A percentile compares a stretch with the other conserved stretches of the same genome.
phyloP scores from a whole-genome alignment of 2,797 vertebrate genomes.

The Gallirallus australis region DNA sequence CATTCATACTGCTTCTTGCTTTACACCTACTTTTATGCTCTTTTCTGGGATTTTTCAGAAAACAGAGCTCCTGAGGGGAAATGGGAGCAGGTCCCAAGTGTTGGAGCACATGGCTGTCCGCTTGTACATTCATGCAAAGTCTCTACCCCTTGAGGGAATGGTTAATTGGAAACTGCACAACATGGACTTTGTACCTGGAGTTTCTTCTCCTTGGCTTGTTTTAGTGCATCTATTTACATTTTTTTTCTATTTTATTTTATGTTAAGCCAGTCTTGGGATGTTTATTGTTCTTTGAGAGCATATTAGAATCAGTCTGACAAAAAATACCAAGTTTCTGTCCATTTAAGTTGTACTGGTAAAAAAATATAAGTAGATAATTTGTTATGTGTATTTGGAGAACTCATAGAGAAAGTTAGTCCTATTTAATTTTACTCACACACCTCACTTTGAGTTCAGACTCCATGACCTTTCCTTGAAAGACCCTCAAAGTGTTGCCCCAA shows the following conservation, averaged over 20 bases:
- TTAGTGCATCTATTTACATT: background rate
- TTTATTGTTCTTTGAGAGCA: background rate
- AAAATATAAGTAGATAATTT: background rate
- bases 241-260: background rate
- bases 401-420: background rate
- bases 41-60: background rate
- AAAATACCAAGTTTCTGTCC: background rate
- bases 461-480: slow-evolving; percentile 36
- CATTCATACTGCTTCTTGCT: background rate
- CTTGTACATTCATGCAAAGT: background rate
- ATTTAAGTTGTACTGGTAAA: background rate
- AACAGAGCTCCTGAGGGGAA: background rate
- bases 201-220: background rate
- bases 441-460: slow-evolving; percentile 3
- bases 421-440: slow-evolving; percentile 8
- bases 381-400: background rate
- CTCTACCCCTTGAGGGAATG: background rate
- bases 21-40: background rate
- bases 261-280: background rate
- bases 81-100: background rate
- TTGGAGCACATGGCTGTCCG: background rate
- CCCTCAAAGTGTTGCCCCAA: slow-evolving; percentile 7
- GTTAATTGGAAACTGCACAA: background rate
- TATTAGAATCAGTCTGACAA: background rate
- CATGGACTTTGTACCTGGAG: background rate